Percentiles rank a stretch among this genome's conserved stretches.
phyloP scores from a whole-genome alignment of 1,140 invertebrate species.

The Eriosoma lanigerum region DNA sequence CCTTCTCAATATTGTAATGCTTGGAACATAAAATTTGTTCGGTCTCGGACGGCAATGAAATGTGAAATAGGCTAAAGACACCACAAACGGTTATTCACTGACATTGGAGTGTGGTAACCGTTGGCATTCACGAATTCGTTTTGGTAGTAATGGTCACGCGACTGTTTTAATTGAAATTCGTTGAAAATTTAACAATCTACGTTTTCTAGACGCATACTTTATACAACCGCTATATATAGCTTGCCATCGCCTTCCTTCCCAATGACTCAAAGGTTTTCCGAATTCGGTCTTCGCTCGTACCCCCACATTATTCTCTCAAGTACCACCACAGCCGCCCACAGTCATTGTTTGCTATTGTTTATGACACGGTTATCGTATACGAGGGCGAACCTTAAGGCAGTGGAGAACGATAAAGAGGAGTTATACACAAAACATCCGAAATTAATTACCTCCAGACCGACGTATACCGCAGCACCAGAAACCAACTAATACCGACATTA shows the following conservation, averaged over 20 bases:
- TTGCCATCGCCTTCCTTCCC: background rate
- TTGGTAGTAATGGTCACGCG: background rate
- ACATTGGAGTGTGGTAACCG: background rate
- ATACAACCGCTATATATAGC: background rate
- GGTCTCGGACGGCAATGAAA: background rate
- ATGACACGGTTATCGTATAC: constrained; percentile 39
- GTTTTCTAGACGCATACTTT: background rate
- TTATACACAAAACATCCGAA: background rate
- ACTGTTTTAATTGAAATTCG: constrained; percentile 15
- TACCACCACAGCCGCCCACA: too few species aligned
- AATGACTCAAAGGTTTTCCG: background rate
- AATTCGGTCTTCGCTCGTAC: constrained; percentile 3
- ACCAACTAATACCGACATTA: background rate
- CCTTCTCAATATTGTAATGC: background rate
- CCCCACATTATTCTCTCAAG: background rate
- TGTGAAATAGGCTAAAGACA: background rate
- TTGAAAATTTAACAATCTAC: constrained; percentile 27
- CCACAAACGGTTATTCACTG: constrained; percentile 19
- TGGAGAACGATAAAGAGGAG: background rate
- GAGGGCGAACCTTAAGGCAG: background rate
- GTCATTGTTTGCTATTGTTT: constrained; percentile 38
- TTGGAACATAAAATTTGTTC: background rate
- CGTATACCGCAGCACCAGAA: background rate
- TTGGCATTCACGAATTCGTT: background rate
- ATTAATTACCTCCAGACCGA: constrained; percentile 20